Evolutionary conservation across 2,888 invertebrate genomes (phyloP), one percentile per base, ranked within the genome.

Genomic region (Eutolmus rufibarbis): DNA sequence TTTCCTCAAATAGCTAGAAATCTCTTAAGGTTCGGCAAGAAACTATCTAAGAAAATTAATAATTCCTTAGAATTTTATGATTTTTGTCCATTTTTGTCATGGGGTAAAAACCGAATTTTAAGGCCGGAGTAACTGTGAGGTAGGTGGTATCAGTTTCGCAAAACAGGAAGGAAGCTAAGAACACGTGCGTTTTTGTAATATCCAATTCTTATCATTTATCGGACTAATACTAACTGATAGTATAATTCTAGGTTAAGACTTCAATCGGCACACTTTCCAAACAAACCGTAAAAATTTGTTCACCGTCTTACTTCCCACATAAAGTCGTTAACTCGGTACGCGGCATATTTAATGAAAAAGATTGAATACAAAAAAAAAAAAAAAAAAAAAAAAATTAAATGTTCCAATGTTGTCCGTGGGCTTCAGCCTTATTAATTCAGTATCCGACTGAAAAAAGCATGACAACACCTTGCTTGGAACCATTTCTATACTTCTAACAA

Each of bases 1-100:
- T 78, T 78, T 78, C 78, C 78, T 78, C n/a, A 78, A 78, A 78
- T 43, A 40, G 43, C 23, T 66, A 66, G 66, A 43, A 23, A 40
- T 43, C 37, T 14, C 7, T 40, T 37, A 5, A 40, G n/a, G 5
- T 19, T 43, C 34, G 34, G 7, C 2, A 34, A 66, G 9, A 23
- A n/a, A 66, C 28, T 66, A 66, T 28, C 66, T 66, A 19, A 19
- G 23, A 8, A 57, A 57, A 66, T 23, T 66, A 66, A 43, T 46
- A 78, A 43, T 40, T 78, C 40, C 23, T 40, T 23, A 43, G 19
- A 2, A 19, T 76, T 76, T 76, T 76, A 76, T 76, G 19, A 66
- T 66, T 23, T 28, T 23, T 66, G 28, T 12, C 66, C 66, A 66
- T 66, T 12, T 23, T 5, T 66, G 66, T 66, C 3, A 4, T 28